Base-by-base conservation (phyloP, 1,140 invertebrate genomes). In the Hydropsyche tenuis region DNA sequence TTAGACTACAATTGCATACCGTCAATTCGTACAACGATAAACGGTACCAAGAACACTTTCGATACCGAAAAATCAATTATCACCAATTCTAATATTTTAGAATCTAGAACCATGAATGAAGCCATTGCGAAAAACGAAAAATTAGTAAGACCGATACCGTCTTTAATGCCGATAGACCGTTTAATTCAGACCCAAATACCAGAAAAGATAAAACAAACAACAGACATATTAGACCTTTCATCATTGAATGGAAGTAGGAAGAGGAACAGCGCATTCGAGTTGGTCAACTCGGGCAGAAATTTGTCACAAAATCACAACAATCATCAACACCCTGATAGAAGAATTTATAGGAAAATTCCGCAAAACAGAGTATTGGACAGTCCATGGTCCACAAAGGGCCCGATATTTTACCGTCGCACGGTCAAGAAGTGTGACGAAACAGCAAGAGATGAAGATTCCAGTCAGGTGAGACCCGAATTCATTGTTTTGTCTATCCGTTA, bases 361-460 rank as follows among this genome's bases (percentile, higher is more conserved):
- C 30, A 70, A 16, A 77, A 77, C 27, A 74, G 72, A 75, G 75
- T 75, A 23, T 43, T 77, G 64, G 73, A 69, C 6, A 74, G 75
- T 75, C 75, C 75, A 20, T 77, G 75, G 75, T 64, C 37, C 23
- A 56, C 30, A 0, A 72, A 48, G 37, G 65, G 75, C 27, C 75
- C 75, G 12, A 62, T 77, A 46, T 74, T 45, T 51, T 77, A 77
- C 53, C 25, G 71, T 63, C 27, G 37, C 16, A 42, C 9, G 42
- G 63, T 9, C 16, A 72, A 63, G n/a, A 18, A 9, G 4, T 16
- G n/a, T 18, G 43, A 48, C 6, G 65, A 68, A 25, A 46, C 37
- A n/a, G n/a, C n/a, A 22, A n/a, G 20, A 23, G 22, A 27, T 27
- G 65, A 68, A 1, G n/a, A 18, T 20, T 25, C 56, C 23, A 25